Evolutionary conservation across 2,113 vertebrate genomes (phyloP), one percentile per base, ranked within the genome.

Genomic region (Oxyruncus cristatus): DNA sequence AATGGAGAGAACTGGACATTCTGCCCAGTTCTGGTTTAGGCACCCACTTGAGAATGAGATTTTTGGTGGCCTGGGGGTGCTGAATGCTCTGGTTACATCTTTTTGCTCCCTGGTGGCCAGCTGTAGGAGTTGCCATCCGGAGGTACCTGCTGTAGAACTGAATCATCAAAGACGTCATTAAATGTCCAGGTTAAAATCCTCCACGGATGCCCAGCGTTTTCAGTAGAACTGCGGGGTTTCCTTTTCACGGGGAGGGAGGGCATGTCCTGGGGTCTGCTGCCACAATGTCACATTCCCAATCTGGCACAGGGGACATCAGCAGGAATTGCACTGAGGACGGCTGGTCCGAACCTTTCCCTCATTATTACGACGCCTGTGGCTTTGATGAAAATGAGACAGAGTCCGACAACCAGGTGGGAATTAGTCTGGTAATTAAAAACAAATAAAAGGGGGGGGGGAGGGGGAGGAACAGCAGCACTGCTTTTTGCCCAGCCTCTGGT

Each of bases 331-430:
- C 99, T 0, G 98, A 99, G 46, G 97, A 98, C 0, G 99, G 99
- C 89, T 99, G 99, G 99, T 99, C 99, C 0, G 99, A 99, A 53
- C 98, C 99, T 8, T 99, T 98, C 95, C 99, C 99, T 50, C 99
- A 99, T 83, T 99, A 99, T 58, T 97, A 98, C 3, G 99, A 99
- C 6, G 99, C 99, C 53, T 99, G 99, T 3, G 98, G 98, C 67
- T 98, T 98, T 46, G 98, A 98, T 11, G 98, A 99, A 47, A 99
- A 99, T 49, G 97, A 95, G 59, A 98, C 96, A 3, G 97, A 97
- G 65, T 66, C 94, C 0, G 97, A 97, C 14, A 97, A 98, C 71
- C 98, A 98, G 98, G 98, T 98, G 88, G 95, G 95, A 75, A 67
- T 72, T 62, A 28, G 42, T 61, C 47, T 85, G 50, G 44, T 59